These are phyloP conservation scores for Conus betulinus DNA, from an alignment of 1,140 invertebrate genomes.

Conservation along the genomic window DNA sequence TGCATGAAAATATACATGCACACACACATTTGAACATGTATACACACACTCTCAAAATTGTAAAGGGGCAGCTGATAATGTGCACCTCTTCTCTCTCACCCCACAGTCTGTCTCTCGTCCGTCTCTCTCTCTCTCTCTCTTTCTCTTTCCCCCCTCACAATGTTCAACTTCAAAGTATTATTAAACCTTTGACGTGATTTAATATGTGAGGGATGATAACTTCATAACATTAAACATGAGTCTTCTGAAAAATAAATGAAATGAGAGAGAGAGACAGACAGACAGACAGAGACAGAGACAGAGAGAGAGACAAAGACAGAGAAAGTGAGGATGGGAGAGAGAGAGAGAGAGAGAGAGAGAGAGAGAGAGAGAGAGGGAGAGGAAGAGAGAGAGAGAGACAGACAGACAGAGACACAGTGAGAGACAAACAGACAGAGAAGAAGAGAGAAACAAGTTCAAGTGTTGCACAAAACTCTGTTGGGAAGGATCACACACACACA, in stretches of 20 bases:
- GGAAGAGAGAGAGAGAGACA: too few relatives aligned
- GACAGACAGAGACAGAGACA: background rate
- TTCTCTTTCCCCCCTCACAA: background rate
- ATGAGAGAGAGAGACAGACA: background rate
- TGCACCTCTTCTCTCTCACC: background rate
- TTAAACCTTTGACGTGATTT: background rate
- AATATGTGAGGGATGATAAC: too few relatives aligned
- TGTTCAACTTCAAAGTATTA: background rate
- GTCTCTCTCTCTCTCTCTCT: slow-evolving; percentile 13
- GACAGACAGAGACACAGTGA: too few relatives aligned
- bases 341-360: too few relatives aligned
- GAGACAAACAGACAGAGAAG: too few relatives aligned
- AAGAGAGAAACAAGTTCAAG: too few relatives aligned
- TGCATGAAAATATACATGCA: background rate
- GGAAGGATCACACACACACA: too few relatives aligned
- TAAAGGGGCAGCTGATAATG: background rate
- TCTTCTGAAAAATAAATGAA: background rate
- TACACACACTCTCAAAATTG: background rate
- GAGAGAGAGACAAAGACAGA: too few relatives aligned
- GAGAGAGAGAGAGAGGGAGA: too few relatives aligned
- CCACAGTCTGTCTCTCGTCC: background rate
- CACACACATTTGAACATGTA: background rate
- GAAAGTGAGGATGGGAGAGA: too few relatives aligned
- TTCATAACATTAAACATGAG: background rate
- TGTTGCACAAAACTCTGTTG: too few relatives aligned